Percentiles rank a stretch among this genome's conserved stretches.
Conservation (phyloP, 2,888 invertebrate genomes). For the Dolichopus griseipennis region DNA sequence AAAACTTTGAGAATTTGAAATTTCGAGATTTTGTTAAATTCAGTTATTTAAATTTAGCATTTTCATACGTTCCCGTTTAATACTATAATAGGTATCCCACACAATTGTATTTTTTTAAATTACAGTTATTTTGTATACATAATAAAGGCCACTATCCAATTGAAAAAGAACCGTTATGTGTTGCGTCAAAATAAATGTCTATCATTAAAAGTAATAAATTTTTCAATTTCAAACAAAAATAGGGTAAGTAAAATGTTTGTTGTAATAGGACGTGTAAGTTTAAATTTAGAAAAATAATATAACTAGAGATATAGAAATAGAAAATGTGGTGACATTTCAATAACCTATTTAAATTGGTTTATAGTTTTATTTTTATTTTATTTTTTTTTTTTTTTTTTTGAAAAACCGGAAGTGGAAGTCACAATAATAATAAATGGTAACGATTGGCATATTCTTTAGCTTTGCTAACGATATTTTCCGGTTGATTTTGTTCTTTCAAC, state of each 20-base stretch:
- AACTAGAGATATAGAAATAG: neutral
- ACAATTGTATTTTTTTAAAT: too few species aligned
- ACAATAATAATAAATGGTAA: neutral
- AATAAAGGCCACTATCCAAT: neutral
- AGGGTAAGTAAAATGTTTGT: neutral
- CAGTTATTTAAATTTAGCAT: too few species aligned
- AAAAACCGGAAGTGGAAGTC: neutral
- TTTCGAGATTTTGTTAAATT: too few species aligned
- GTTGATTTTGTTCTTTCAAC: conserved; percentile 2
- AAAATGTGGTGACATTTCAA: neutral
- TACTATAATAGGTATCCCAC: too few species aligned
- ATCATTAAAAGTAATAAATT: neutral
- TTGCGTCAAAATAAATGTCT: neutral
- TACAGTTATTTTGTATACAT: too few species aligned
- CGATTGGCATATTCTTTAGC: conserved; percentile 9
- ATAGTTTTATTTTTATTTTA: too few species aligned
- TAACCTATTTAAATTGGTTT: neutral
- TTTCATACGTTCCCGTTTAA: too few species aligned
- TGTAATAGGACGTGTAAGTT: neutral
- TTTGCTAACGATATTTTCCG: conserved; percentile 8
- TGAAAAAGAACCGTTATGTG: neutral
- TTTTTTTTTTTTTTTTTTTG: neutral
- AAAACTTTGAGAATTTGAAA: too few species aligned
- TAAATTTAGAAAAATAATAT: neutral
- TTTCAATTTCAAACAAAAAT: neutral